Conservation (phyloP, 2,888 invertebrate species). For the Caenorhabditis sulstoni region DNA sequence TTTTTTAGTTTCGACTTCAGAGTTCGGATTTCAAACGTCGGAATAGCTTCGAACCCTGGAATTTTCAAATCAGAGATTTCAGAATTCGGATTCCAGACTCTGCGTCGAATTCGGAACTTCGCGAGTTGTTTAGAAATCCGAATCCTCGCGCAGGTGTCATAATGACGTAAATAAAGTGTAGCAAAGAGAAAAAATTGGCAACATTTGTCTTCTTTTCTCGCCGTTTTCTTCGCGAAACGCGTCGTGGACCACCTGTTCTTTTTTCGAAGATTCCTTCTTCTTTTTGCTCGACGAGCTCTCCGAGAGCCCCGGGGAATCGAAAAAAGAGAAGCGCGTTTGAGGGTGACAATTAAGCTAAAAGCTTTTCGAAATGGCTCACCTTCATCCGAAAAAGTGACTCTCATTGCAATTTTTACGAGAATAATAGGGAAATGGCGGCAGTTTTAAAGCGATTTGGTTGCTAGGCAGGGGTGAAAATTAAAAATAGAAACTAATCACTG, state of each 20-base stretch:
- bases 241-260: conserved; percentile 36
- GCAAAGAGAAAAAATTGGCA: conserved; percentile 24
- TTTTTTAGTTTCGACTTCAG: too few species aligned
- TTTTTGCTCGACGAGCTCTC: conserved; percentile 9
- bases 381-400: conserved; percentile 40
- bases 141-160: conserved; percentile 22
- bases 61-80: too few species aligned
- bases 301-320: background rate
- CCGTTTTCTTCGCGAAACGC: conserved; percentile 14
- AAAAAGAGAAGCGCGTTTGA: background rate
- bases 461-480: background rate
- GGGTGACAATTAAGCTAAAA: conserved; percentile 19
- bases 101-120: too few species aligned
- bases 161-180: conserved; percentile 33
- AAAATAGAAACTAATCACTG: conserved; percentile 24
- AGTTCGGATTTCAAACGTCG: too few species aligned
- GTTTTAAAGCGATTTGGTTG: too few species aligned
- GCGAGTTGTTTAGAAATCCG: conserved; percentile 7
- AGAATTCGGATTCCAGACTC: too few species aligned
- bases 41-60: too few species aligned
- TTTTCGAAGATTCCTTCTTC: conserved; percentile 24
- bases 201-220: conserved; percentile 14
- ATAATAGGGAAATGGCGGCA: conserved; percentile 2
- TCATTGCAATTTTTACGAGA: conserved; percentile 14
- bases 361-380: conserved; percentile 27